Evolutionary conservation across 2,888 invertebrate species (phyloP), one percentile per base, ranked within the genome.

Genomic region (Petrolisthes cinctipes): DNA sequence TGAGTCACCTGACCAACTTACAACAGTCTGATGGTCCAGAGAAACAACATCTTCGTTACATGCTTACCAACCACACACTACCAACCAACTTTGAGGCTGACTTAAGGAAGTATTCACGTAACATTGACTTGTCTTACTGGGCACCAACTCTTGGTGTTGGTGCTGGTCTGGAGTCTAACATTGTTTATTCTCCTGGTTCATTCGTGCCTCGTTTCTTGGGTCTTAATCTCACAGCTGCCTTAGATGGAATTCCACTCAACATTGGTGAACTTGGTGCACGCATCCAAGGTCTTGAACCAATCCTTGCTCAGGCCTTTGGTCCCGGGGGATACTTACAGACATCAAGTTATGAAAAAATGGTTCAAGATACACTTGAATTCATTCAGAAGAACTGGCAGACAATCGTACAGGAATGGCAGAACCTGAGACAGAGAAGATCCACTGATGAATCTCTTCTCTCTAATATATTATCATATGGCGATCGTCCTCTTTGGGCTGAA

Each of bases 151-250:
- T 81, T 14, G 87, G 85, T 23, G 61, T 86, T 17, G 90, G 90
- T 57, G 85, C 85, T 53, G 90, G 78, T 11, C 17, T 89, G 3
- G 85, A 89, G 53, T 83, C 85, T n/a, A 89, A 88, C 81, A 14
- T 89, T 37, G 88, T 90, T 54, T 90, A 89, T 54, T 76, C 80
- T 6, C 83, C 87, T 2, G 85, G 85, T 37, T 89, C 89, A n/a
- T 85, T 78, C 51, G 37, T 85, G 37, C 87, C 89, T 76, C 83
- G 87, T 17, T 84, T 84, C n/a, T 57, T 87, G 17, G 71, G 61
- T n/a, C n/a, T 86, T 6, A 90, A 90, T 71, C 37, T 89, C 11
- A 87, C 87, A 20, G 75, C 82, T n/a, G 87, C 84, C 54, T n/a
- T 90, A 17, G 89, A 85, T 68, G 83, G 81, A 17, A 87, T 80